Base-by-base conservation (phyloP, 2,888 invertebrate genomes). In the Heliconius sara region DNA sequence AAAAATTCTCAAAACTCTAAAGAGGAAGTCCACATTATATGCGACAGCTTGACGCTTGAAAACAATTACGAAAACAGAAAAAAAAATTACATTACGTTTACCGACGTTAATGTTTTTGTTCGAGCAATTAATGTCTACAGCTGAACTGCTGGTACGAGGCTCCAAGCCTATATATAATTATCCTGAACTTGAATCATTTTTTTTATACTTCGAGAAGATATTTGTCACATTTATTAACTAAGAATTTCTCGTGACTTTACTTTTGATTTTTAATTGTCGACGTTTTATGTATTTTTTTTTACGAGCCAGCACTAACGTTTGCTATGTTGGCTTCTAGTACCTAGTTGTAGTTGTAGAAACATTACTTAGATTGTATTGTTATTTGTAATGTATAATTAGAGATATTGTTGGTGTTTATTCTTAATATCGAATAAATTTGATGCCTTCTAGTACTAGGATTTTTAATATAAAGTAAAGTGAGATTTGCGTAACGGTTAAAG, bases 31-130 rank as follows among this genome's bases (percentile, higher is more conserved):
- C 43, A 79, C 74, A 57, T 76, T 70, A 78, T 80, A 75, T 75
- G n/a, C 65, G 76, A 80, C 78, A 80, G 34, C 79, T 79, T 63
- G 70, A 74, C 74, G 65, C 76, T 79, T 81, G 76, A 79, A 79
- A 81, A 77, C 63, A 79, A 81, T 81, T 81, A 79, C 76, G 68
- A 60, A 60, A 74, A 70, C 72, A 73, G 79, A n/a, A 76, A 78
- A 71, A 30, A 75, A 72, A 60, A 52, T 76, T 66, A 68, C 79
- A 76, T 74, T 67, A 70, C 73, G 71, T 76, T 70, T 30, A 34
- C 74, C 63, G 65, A 76, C 75, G 27, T 76, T 57, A 52, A 19
- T 25, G 52, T 77, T 81, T 79, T 81, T 81, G 70, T 79, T 16
- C 39, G 70, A 63, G 52, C 78, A 80, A 75, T 79, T 79, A 79